Conservation (phyloP, 2,888 invertebrate species). For the Ellobium chinense region DNA sequence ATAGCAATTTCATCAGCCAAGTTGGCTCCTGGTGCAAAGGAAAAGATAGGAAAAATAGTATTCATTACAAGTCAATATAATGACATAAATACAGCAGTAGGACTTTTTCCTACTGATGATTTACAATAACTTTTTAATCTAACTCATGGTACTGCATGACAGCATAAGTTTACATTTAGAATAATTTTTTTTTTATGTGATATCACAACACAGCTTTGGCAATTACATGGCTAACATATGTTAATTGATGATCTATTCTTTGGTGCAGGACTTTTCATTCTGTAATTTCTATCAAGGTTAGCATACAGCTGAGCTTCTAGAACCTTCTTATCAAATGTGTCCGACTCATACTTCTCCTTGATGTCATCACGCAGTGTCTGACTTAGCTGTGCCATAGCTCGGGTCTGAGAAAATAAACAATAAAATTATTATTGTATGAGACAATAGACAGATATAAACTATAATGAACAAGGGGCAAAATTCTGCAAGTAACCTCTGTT, state of each 20-base stretch:
- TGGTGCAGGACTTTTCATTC: slow-evolving; percentile 12
- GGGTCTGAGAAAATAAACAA: slow-evolving; percentile 60
- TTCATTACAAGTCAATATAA: too few species aligned
- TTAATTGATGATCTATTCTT: slow-evolving; percentile 25
- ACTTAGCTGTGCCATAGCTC: slow-evolving; percentile 70
- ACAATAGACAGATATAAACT: background rate
- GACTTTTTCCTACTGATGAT: too few species aligned
- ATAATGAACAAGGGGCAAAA: background rate
- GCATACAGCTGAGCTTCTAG: slow-evolving; percentile 67
- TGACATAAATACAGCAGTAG: too few species aligned
- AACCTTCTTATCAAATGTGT: slow-evolving; percentile 70
- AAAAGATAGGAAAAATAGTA: too few species aligned
- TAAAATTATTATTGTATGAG: background rate
- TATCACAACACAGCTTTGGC: too few species aligned
- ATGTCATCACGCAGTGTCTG: slow-evolving; percentile 71
- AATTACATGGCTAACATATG: slow-evolving; percentile 23
- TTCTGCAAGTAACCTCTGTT: too few species aligned
- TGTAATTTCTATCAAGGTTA: slow-evolving; percentile 54
- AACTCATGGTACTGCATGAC: too few species aligned
- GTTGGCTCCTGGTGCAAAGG: too few species aligned
- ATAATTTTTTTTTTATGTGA: too few species aligned
- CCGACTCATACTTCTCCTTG: slow-evolving; percentile 63
- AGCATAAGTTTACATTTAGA: too few species aligned
- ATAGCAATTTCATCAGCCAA: too few species aligned
- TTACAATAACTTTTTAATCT: too few species aligned